phyloP scores from a whole-genome alignment of 2,797 vertebrate species.

The Rhodeus uyekii region DNA sequence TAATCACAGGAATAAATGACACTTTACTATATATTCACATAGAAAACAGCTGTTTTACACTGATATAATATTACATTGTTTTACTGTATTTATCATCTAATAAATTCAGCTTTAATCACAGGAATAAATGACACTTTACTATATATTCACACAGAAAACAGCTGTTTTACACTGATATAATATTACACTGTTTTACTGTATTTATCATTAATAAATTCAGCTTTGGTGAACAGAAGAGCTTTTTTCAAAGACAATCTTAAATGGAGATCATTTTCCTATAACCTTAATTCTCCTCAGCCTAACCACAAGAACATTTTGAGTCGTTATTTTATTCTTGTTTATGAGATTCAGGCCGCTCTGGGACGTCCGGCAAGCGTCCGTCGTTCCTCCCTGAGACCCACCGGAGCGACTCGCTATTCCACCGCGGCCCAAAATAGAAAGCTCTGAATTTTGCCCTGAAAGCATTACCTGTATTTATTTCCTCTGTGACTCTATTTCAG shows the following conservation, averaged over 20 bases:
- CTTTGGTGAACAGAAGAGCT: background rate
- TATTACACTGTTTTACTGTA: too few species aligned
- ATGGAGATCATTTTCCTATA: background rate
- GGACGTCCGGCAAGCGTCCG: background rate
- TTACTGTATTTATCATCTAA: too few species aligned
- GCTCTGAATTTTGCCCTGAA: slow-evolving; percentile 51
- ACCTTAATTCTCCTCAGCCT: background rate
- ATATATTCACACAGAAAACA: background rate
- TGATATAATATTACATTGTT: too few species aligned
- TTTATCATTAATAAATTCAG: background rate
- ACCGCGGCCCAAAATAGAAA: slow-evolving; percentile 50
- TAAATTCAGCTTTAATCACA: too few species aligned
- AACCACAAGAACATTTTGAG: background rate
- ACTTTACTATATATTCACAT: too few species aligned
- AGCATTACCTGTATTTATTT: slow-evolving; percentile 69
- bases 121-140: rapidly evolving
- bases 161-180: too few species aligned
- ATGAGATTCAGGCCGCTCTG: background rate
- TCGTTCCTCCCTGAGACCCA: slow-evolving; percentile 1
- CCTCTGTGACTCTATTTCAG: slow-evolving; percentile 59
- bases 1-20: too few species aligned
- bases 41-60: too few species aligned
- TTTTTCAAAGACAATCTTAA: background rate
- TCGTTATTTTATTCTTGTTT: background rate
- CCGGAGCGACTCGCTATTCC: background rate